Evolutionary conservation across 2,888 invertebrate species (phyloP), one percentile per base, ranked within the genome.

Genomic region (Rhaphigaster nebulosa): DNA sequence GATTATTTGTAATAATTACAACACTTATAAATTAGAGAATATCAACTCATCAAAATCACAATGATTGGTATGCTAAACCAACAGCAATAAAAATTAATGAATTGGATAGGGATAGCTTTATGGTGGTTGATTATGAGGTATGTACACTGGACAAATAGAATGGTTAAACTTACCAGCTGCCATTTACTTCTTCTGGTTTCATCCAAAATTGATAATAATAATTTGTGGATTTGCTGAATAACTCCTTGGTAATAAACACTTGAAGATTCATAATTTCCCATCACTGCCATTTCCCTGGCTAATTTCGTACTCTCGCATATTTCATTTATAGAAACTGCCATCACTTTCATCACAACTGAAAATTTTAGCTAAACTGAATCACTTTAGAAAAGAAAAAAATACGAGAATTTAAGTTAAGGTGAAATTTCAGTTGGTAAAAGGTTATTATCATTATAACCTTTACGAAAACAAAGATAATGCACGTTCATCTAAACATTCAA

Each of bases 231-330:
- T 95, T 98, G 97, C 94, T 98, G 98, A 91, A 99, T 95, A 20
- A 97, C 97, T 90, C 98, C 98, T 94, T 98, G 97, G 94, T 98
- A 99, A 94, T 98, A 98, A 91, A 98, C 97, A 92, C 97, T 95
- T 45, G 99, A 97, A 92, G 97, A 97, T 93, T 99, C 99, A 94
- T 99, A 99, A 94, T 98, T 98, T 41, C 99, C 99, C 93, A 98
- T 96, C 93, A 99, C 95, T 92, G 98, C 98, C 96, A 97, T 97
- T 95, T 99, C 99, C 93, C 99, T 95, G 91, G 98, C 99, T 94
- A 98, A 94, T 94, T 98, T 98, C 91, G 98, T 97, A 95, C 98
- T 98, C 95, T 98, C 98, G 95, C 97, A 97, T 94, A 98, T 98
- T 95, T 98, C 98, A 94, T 96, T 96, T 94, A 97, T 96, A 93